A percentile compares a stretch with the other conserved stretches of the same genome.
These are phyloP conservation scores for Apamea monoglypha DNA, from an alignment of 2,888 invertebrate genomes.

Conservation along the genomic window DNA sequence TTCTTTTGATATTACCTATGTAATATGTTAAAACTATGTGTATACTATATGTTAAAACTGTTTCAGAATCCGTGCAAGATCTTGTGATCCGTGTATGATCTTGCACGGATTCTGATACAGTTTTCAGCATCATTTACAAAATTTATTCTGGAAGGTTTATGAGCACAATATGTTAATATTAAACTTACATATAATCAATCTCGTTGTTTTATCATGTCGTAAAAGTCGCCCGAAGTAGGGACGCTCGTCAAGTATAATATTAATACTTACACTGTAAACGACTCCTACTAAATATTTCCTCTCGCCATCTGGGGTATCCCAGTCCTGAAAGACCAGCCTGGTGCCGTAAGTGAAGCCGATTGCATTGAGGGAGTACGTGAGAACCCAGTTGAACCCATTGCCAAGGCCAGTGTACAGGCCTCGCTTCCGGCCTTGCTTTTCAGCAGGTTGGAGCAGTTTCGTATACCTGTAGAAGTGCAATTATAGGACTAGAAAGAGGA, in stretches of 20 bases:
- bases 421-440: conserved; percentile 91
- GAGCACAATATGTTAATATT: neutral
- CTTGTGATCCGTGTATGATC: too few species aligned
- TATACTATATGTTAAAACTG: too few species aligned
- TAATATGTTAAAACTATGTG: too few species aligned
- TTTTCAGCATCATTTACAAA: neutral
- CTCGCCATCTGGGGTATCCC: conserved; percentile 89
- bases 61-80: too few species aligned
- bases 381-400: conserved; percentile 93
- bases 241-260: conserved; percentile 65
- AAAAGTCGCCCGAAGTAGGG: neutral
- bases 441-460: conserved; percentile 91
- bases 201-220: neutral
- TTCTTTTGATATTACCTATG: neutral
- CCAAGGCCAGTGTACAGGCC: conserved; percentile 93
- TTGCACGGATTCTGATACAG: neutral
- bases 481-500: neutral
- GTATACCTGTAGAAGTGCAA: conserved; percentile 82
- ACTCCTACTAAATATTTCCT: conserved; percentile 92
- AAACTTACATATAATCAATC: neutral
- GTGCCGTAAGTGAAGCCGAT: conserved; percentile 95
- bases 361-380: conserved; percentile 93
- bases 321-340: conserved; percentile 91
- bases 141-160: neutral
- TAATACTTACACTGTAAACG: conserved; percentile 91